Evolutionary conservation across 2,113 vertebrate genomes (phyloP), one percentile per base, ranked within the genome.

Genomic region (Cryptomyrus ogoouensis): DNA sequence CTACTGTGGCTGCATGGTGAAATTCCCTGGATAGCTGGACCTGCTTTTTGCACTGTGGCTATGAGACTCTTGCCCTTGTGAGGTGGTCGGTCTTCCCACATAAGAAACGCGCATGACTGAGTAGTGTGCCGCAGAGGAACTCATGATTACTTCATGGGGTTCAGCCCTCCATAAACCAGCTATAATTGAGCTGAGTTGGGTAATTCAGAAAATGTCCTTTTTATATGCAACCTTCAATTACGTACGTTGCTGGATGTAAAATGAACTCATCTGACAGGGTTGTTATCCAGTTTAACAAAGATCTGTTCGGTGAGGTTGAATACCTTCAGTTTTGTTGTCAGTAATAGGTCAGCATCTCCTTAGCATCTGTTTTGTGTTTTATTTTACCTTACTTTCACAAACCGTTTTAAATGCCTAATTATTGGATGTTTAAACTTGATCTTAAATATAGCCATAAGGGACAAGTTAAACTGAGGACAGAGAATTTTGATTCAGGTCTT

Each of bases 111-210:
- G 19, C 35, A 53, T 88, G 88, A 89, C 47, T 87, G 77, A 91
- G 89, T 86, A 49, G 66, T 90, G 58, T 89, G 66, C 89, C 77
- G 89, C 89, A 90, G 90, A 90, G 90, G 92, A 87, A 89, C 90
- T 93, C 92, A 91, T 89, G 91, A 93, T 93, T 92, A 93, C 92
- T 94, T 90, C 89, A 88, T 90, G 66, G 89, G 92, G 87, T 74
- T 89, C 88, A 89, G 88, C 91, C 90, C 92, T 90, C 91, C 50
- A 50, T 92, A 94, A 94, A 93, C 90, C 92, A 89, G 62, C 88
- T 91, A 90, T 94, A 94, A 95, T 93, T 92, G 92, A 91, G 90
- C 87, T 89, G 88, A 88, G 88, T 4, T 92, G 91, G 93, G 91
- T 93, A 91, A 89, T 92, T 91, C 90, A 90, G 90, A 92, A 90